phyloP scores from a whole-genome alignment of 2,888 invertebrate species.

The Eledone cirrhosa region DNA sequence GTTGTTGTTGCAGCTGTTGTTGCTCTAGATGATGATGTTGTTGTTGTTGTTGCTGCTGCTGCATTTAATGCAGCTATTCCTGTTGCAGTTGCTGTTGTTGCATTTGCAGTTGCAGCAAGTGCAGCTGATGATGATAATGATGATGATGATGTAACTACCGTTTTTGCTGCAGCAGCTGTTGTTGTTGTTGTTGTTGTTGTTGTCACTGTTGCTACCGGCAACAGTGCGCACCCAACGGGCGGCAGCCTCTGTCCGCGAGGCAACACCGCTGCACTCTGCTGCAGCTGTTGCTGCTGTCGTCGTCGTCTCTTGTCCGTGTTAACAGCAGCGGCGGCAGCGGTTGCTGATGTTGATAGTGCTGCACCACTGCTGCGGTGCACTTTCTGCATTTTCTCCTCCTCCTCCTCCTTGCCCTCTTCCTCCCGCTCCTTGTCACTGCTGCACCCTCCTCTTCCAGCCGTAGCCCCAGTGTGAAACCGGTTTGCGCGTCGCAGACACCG shows the following conservation, averaged over 20 bases:
- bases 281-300: too few species aligned
- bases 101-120: neutral
- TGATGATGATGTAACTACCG: neutral
- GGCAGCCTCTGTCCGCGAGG: neutral
- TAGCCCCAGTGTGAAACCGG: neutral
- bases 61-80: neutral
- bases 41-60: neutral
- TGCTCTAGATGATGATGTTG: neutral
- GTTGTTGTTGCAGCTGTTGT: conserved; percentile 32
- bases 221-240: neutral
- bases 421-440: too few species aligned
- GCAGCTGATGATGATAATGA: neutral
- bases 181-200: neutral
- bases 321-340: too few species aligned
- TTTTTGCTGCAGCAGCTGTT: neutral
- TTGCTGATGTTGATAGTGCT: too few species aligned
- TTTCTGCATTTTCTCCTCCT: too few species aligned
- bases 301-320: too few species aligned
- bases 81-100: neutral
- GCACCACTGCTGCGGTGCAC: too few species aligned
- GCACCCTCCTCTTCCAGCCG: too few species aligned
- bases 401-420: too few species aligned
- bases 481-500: neutral
- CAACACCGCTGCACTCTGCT: neutral
- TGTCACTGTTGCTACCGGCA: too few species aligned